Conservation (phyloP, 2,888 invertebrate genomes). For the Eupeodes luniger region DNA sequence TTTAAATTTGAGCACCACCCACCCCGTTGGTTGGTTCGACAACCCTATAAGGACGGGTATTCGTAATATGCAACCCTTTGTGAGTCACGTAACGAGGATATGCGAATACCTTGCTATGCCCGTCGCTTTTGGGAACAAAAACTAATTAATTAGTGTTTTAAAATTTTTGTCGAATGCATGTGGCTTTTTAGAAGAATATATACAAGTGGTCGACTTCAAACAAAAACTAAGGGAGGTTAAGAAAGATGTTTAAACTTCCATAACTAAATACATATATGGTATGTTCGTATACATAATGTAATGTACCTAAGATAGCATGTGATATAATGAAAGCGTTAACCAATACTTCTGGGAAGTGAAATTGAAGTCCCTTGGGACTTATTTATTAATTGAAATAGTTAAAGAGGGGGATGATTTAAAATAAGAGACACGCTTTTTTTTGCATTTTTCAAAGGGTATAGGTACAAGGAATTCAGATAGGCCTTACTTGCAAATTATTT, state of each 20-base stretch:
- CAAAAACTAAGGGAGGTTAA: constrained; percentile 30
- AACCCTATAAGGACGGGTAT: not conserved
- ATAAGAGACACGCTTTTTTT: not conserved
- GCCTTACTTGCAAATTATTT: not conserved
- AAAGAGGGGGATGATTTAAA: constrained; percentile 3
- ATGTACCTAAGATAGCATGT: too few relatives aligned
- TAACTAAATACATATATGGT: too few relatives aligned
- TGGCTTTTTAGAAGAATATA: constrained; percentile 20
- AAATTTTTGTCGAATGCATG: constrained; percentile 68
- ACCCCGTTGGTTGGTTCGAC: not conserved
- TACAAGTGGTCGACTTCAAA: constrained; percentile 69
- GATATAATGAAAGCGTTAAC: constrained; percentile 16
- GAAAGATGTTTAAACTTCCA: not conserved
- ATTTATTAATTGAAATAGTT: constrained; percentile 6
- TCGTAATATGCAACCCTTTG: constrained; percentile 38
- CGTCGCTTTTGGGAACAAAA: constrained; percentile 56
- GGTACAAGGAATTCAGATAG: not conserved
- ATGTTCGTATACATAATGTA: not conserved
- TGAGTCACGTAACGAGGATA: constrained; percentile 55
- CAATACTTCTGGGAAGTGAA: constrained; percentile 23
- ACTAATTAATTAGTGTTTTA: constrained; percentile 75
- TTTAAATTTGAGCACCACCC: constrained; percentile 36
- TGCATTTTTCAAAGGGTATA: not conserved
- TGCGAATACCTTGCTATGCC: not conserved
- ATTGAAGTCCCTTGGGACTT: constrained; percentile 19